Base-by-base conservation (phyloP, 2,797 vertebrate species). In the Tolypeutes matacus region DNA sequence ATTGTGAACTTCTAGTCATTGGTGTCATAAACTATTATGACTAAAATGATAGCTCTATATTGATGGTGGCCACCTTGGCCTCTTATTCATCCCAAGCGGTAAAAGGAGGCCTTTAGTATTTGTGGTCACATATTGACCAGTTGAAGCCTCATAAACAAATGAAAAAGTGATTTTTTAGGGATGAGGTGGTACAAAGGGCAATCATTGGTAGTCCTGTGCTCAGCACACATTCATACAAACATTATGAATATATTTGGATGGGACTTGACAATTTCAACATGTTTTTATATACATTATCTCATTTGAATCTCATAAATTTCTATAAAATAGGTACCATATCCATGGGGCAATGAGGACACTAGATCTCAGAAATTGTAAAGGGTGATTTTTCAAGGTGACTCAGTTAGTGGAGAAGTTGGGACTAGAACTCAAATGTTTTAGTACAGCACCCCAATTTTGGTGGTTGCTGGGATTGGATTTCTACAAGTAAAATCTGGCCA, bases 121-220 rank as follows among this genome's bases (percentile, higher is more conserved):
- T 92, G 31, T 65, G 51, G 53, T 36, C 82, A 83, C 21, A 51
- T 60, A 29, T 1, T 31, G n/a, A 39, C 11, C 34, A 12, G 17
- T n/a, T 84, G n/a, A 91, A 93, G 93, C 53, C n/a, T 93, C 72
- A 58, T 87, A 88, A 92, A 39, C 56, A 96, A 93, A 36, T 51
- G 29, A 78, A 87, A 82, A 86, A 34, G 29, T n/a, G 58, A 51
- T 49, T 72, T 72, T 95, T 82, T 46, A 65, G 76, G 53, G n/a
- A 80, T 29, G 67, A 89, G 17, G 9, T 17, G 51, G 13, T 89
- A 21, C 23, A 56, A 80, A 65, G 69, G 77, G 18, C 8, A 23
- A 36, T 87, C 67, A 89, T 34, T 67, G 21, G 3, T n/a, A 56
- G 4, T 23, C 75, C 13, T 91, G 64, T 84, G 53, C 34, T 39